phyloP scores from a whole-genome alignment of 2,888 invertebrate species.

The Plebejus argus region DNA sequence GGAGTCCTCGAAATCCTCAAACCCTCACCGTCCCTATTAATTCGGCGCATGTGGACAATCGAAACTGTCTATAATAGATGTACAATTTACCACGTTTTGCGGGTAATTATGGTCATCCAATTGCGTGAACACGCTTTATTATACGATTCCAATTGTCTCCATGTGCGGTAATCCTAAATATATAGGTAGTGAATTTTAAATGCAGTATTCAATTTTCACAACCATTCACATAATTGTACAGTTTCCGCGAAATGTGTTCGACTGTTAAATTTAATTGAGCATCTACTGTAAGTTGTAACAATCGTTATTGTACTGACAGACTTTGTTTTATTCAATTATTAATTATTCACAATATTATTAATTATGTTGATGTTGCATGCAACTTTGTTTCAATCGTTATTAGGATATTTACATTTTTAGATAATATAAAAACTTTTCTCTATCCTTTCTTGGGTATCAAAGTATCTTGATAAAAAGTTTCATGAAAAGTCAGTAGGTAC shows the following conservation, averaged over 20 bases:
- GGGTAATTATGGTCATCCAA: constrained; percentile 65
- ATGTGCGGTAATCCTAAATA: constrained; percentile 47
- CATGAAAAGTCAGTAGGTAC: no score
- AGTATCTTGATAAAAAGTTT: no score
- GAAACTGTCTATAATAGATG: constrained; percentile 58
- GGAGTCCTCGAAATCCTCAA: constrained; percentile 59
- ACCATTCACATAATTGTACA: constrained; percentile 40
- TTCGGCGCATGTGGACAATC: constrained; percentile 65
- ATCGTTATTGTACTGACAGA: constrained; percentile 27
- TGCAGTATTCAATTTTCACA: constrained; percentile 44
- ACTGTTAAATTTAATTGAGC: constrained; percentile 37
- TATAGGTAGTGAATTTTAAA: constrained; percentile 46
- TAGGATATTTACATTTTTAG: no score
- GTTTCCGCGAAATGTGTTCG: constrained; percentile 35
- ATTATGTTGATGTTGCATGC: background rate
- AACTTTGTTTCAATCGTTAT: no score
- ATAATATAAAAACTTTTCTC: no score
- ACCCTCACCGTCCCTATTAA: constrained; percentile 66
- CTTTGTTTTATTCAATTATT: constrained; percentile 25
- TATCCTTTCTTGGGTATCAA: no score
- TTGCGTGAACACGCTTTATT: constrained; percentile 54
- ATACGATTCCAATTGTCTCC: constrained; percentile 53
- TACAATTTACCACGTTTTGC: constrained; percentile 65
- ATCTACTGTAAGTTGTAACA: constrained; percentile 20
- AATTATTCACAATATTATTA: constrained; percentile 12